Evolutionary conservation across 53 echinoderm and acorn worm genomes (phyloP).

Genomic region (Glandiceps talaboti): DNA sequence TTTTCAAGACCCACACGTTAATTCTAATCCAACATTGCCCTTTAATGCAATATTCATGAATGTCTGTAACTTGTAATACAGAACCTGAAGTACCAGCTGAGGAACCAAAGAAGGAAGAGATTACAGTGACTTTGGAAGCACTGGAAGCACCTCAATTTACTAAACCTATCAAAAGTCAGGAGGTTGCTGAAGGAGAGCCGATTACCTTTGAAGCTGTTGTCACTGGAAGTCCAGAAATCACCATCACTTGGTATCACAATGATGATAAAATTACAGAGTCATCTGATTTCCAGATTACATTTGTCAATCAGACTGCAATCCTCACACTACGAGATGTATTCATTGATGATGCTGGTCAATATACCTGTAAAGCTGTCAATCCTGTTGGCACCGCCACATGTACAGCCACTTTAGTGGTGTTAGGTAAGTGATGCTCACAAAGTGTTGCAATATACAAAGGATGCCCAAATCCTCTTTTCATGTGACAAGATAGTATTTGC

Average conservation of each 20-base stretch:
- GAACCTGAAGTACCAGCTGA: constrained; percentile 25
- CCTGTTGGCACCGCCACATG: constrained; percentile 65
- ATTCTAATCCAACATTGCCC: too few species aligned
- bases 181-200: constrained; percentile 69
- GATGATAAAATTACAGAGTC: constrained; percentile 43
- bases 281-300: constrained; percentile 68
- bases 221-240: constrained; percentile 65
- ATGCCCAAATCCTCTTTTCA: too few species aligned
- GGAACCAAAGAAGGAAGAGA: constrained; percentile 23
- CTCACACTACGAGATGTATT: constrained; percentile 59
- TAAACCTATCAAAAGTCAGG: constrained; percentile 39
- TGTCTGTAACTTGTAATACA: too few species aligned
- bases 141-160: constrained; percentile 77
- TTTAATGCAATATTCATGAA: too few species aligned
- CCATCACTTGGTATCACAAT: constrained; percentile 79
- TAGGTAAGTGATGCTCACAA: too few species aligned
- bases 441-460: too few species aligned
- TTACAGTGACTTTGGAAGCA: constrained; percentile 19
- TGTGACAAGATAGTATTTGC: too few species aligned
- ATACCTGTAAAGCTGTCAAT: constrained; percentile 75
- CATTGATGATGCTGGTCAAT: constrained; percentile 60
- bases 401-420: constrained; percentile 57
- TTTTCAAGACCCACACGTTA: too few species aligned
- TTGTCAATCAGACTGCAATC: constrained; percentile 49
- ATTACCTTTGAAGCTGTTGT: constrained; percentile 55